These are phyloP conservation scores for Drosophila mayaguana DNA, from an alignment of 2,888 invertebrate genomes.

Conservation along the genomic window DNA sequence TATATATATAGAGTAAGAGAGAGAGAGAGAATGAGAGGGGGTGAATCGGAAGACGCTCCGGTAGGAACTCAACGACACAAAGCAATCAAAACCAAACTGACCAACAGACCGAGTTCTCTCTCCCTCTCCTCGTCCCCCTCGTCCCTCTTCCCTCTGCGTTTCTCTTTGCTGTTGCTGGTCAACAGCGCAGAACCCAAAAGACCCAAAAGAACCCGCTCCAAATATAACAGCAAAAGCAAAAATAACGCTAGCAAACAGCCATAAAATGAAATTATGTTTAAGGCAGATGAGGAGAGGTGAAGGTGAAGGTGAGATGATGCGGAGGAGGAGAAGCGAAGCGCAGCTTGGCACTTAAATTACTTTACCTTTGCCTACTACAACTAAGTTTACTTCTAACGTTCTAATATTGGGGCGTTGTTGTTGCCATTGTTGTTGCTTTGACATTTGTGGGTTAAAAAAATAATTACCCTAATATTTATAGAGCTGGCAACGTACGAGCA, in stretches of 20 bases:
- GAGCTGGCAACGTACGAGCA: constrained; percentile 27
- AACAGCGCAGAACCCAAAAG: constrained; percentile 66
- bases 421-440: constrained; percentile 49
- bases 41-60: constrained; percentile 16
- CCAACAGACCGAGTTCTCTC: constrained; percentile 46
- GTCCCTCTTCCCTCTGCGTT: constrained; percentile 12
- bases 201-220: constrained; percentile 32
- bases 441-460: constrained; percentile 75
- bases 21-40: background rate
- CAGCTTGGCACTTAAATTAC: constrained; percentile 57
- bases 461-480: constrained; percentile 68
- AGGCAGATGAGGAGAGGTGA: constrained; percentile 1
- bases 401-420: constrained; percentile 41
- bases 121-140: background rate
- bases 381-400: constrained; percentile 47
- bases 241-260: constrained; percentile 56
- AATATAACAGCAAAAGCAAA: constrained; percentile 42
- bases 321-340: constrained; percentile 28
- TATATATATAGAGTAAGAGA: no score
- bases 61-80: constrained; percentile 61
- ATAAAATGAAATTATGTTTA: constrained; percentile 59
- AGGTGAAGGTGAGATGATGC: background rate
- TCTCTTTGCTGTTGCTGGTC: constrained; percentile 44
- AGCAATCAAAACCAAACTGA: constrained; percentile 70
- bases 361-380: constrained; percentile 52